Evolutionary conservation across 2,797 vertebrate genomes (phyloP).

Genomic region (Hemitrygon akajei): DNA sequence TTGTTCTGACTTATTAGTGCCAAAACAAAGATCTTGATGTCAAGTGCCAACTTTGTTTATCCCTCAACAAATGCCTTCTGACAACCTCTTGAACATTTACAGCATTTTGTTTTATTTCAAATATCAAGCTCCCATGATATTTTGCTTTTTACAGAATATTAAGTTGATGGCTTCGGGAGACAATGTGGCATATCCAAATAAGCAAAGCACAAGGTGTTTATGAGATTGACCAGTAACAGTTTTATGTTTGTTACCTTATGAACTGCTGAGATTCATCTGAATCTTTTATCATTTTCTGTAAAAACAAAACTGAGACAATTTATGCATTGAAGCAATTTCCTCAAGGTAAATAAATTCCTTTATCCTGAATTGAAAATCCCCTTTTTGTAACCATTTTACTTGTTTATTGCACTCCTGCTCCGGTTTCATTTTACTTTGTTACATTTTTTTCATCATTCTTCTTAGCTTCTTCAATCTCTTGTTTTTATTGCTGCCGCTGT

Average conservation of each 20-base stretch:
- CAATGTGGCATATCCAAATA: neutral
- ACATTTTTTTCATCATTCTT: neutral
- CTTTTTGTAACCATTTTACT: neutral
- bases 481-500: neutral
- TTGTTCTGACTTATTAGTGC: neutral
- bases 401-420: neutral
- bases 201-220: neutral
- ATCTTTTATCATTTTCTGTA: neutral
- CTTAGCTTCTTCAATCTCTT: neutral
- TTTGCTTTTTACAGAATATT: neutral
- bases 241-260: no score
- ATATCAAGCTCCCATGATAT: no score
- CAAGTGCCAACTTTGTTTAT: no score
- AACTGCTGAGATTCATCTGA: no score
- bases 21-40: neutral
- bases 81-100: no score
- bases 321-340: neutral
- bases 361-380: neutral
- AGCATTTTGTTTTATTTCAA: no score
- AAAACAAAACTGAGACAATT: neutral
- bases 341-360: neutral
- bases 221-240: no score
- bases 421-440: neutral
- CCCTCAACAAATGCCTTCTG: no score
- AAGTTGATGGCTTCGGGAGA: neutral